phyloP scores from a whole-genome alignment of 2,888 invertebrate species.

The Aricia artaxerxes region DNA sequence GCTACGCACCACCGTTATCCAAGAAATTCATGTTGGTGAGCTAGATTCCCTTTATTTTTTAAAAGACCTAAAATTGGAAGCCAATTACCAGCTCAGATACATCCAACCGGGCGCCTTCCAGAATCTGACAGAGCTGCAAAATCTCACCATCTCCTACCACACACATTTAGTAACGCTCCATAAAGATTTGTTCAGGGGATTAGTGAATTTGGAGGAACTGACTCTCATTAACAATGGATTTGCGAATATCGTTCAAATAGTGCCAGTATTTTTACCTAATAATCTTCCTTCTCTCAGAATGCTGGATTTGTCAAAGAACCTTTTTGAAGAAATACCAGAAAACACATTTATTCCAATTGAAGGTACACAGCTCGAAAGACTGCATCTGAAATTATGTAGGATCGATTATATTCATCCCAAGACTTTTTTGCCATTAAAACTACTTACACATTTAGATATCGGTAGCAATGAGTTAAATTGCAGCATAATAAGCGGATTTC shows the following conservation, averaged over 20 bases:
- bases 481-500: conserved; percentile 62
- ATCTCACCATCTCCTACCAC: conserved; percentile 80
- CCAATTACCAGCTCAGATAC: conserved; percentile 72
- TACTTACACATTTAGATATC: conserved; percentile 68
- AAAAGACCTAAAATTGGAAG: conserved; percentile 74
- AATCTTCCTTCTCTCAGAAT: conserved; percentile 69
- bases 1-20: conserved; percentile 75
- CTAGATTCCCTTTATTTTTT: conserved; percentile 62
- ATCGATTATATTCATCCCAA: conserved; percentile 76
- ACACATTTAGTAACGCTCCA: conserved; percentile 67
- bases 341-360: conserved; percentile 71
- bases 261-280: conserved; percentile 62
- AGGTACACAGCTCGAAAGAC: conserved; percentile 63
- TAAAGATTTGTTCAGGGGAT: conserved; percentile 71
- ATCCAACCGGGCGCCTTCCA: conserved; percentile 74
- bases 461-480: conserved; percentile 78
- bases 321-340: conserved; percentile 64
- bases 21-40: conserved; percentile 63
- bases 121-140: conserved; percentile 68
- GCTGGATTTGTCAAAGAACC: conserved; percentile 78
- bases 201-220: conserved; percentile 71
- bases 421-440: conserved; percentile 68
- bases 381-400: conserved; percentile 77
- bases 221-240: conserved; percentile 80
- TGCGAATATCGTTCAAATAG: conserved; percentile 62